Evolutionary conservation across 2,797 vertebrate species (phyloP).

Genomic region (Salmo trutta): DNA sequence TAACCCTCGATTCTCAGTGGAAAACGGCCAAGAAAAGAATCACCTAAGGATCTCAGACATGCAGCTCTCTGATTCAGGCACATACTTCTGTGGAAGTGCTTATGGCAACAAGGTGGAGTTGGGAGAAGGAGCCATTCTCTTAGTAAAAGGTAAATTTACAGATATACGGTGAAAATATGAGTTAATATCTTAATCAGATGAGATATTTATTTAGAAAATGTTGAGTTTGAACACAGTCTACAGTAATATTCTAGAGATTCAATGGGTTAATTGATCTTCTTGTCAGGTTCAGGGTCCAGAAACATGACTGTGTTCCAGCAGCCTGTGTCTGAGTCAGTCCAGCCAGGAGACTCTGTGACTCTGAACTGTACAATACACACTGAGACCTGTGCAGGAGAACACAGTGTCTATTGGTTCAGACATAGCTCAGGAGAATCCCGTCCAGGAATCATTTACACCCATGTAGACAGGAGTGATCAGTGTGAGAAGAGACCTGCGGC

Average conservation of each 20-base stretch:
- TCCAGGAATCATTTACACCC: no score
- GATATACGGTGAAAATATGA: background rate
- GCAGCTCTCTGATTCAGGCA: slow-evolving; percentile 11
- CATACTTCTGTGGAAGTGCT: slow-evolving; percentile 20
- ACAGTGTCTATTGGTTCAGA: no score
- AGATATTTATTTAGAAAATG: no score
- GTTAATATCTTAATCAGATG: background rate
- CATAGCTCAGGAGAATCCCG: no score
- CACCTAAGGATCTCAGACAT: slow-evolving; percentile 16
- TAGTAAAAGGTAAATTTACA: slow-evolving; percentile 15
- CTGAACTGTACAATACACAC: no score
- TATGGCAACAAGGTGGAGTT: slow-evolving; percentile 7
- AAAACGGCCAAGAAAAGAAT: background rate
- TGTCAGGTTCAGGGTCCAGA: slow-evolving; percentile 1
- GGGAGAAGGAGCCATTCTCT: slow-evolving; percentile 15
- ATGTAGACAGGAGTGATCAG: no score
- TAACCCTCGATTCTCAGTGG: slow-evolving; percentile 12
- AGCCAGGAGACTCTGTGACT: slow-evolving; percentile 37
- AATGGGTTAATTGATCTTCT: background rate
- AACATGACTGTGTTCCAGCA: slow-evolving; percentile 34
- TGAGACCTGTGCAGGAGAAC: no score
- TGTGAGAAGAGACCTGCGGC: no score
- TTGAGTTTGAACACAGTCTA: slow-evolving; percentile 16
- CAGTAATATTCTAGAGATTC: background rate
- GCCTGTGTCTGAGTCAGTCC: slow-evolving; percentile 25